Evolutionary conservation across 2,888 invertebrate genomes (phyloP).

Genomic region (Suillia variegata): DNA sequence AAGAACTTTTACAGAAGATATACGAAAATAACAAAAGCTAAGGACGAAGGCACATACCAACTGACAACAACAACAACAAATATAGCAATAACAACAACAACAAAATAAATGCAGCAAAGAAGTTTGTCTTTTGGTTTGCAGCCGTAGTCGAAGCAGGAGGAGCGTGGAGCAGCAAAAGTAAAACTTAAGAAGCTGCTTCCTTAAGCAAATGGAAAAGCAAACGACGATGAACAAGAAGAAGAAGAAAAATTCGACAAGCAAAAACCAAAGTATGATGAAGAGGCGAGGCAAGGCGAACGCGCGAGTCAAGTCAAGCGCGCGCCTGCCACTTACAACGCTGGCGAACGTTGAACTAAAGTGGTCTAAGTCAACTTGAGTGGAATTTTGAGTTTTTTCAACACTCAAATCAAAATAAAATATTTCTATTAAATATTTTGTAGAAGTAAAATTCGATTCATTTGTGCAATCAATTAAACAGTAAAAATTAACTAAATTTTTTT

Average conservation of each 20-base stretch:
- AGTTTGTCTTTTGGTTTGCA: constrained; percentile 45
- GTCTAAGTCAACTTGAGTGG: too few relatives aligned
- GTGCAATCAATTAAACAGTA: too few relatives aligned
- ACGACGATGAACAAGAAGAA: constrained; percentile 28
- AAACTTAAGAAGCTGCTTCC: not conserved
- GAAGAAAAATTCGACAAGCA: constrained; percentile 12
- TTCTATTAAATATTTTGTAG: too few relatives aligned
- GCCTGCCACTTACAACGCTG: not conserved
- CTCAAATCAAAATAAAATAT: too few relatives aligned
- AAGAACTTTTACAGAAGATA: not conserved
- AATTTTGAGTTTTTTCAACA: too few relatives aligned
- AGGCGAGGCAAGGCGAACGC: not conserved
- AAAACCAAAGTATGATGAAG: not conserved
- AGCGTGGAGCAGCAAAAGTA: not conserved
- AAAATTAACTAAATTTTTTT: too few relatives aligned
- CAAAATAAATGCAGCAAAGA: constrained; percentile 34
- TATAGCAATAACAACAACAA: constrained; percentile 23
- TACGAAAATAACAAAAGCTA: not conserved
- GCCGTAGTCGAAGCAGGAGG: not conserved
- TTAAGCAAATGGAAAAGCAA: constrained; percentile 12
- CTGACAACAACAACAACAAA: constrained; percentile 10
- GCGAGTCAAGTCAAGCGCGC: not conserved
- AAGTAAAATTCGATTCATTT: too few relatives aligned
- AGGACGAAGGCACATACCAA: not conserved
- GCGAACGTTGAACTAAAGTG: too few relatives aligned